A percentile compares a stretch with the other conserved stretches of the same genome.
phyloP scores from a whole-genome alignment of 2,797 vertebrate genomes.

The Anguilla pacifica region DNA sequence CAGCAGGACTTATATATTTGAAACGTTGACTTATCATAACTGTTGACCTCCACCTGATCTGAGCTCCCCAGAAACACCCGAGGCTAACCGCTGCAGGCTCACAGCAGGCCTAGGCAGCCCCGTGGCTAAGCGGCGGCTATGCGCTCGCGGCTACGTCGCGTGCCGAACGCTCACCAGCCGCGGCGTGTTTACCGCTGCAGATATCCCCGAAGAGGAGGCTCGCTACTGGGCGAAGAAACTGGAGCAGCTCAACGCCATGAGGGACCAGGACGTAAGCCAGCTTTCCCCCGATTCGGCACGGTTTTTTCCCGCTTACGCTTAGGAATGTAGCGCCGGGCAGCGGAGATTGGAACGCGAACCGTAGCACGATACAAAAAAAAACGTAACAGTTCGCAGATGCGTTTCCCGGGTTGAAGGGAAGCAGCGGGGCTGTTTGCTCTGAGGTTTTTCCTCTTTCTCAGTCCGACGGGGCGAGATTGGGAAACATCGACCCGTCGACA shows the following conservation, averaged over 20 bases:
- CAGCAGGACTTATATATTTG: too few relatives aligned
- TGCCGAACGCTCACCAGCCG: not conserved
- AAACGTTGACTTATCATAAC: too few relatives aligned
- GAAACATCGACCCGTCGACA: not conserved
- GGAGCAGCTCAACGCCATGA: conserved; percentile 96
- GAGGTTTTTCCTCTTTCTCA: not conserved
- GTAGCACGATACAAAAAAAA: too few relatives aligned
- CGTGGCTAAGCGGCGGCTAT: not conserved
- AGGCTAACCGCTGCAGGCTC: too few relatives aligned
- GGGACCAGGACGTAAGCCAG: conserved; percentile 90
- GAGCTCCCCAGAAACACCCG: not conserved
- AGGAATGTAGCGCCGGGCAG: not conserved
- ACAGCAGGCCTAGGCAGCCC: too few relatives aligned
- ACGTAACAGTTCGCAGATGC: not conserved
- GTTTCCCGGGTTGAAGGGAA: not conserved
- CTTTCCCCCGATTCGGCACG: conserved; percentile 22
- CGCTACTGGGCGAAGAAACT: conserved; percentile 98
- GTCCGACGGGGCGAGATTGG: not conserved
- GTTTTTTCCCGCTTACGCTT: conserved; percentile 28
- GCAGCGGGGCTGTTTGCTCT: not conserved
- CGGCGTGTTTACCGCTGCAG: conserved; percentile 63
- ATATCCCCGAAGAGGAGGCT: conserved; percentile 97
- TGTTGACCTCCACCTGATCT: not conserved
- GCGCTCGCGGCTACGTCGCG: not conserved
- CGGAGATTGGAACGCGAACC: not conserved